Evolutionary conservation across 2,888 invertebrate species (phyloP), one percentile per base, ranked within the genome.

Genomic region (Yponomeuta plumbellus): DNA sequence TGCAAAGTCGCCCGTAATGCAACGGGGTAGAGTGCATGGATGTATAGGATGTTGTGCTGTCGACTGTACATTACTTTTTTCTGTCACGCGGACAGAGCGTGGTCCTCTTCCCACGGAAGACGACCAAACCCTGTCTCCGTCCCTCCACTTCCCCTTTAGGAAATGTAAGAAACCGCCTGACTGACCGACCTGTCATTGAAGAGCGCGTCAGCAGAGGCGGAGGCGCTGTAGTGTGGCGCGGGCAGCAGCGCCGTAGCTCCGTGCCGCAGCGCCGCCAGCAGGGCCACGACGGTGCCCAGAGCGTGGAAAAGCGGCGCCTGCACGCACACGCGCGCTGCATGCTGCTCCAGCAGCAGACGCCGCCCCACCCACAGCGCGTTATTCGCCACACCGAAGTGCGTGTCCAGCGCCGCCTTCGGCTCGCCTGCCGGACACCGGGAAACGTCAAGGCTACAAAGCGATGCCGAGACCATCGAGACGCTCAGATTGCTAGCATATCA

Each of bases 231-330:
- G 0, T 85, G 84, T 0, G 92, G 90, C 0, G 92, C 83, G 1
- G 95, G 93, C 1, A 96, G 72, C 0, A 96, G 92, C 44, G 94
- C 68, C 0, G 94, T 93, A 0, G 92, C 79, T 0, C 95, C 95
- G 75, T 93, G 91, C 61, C 93, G 90, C 0, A 96, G 76, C 10
- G 92, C 91, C 0, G 86, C 80, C 40, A 95, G 73, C 23, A 93
- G 80, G 0, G 94, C 95, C 63, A 94, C 84, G 1, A 95, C 90
- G 62, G 95, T 94, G 0, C 97, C 97, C 78, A 96, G 95, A 13
- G 95, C 96, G 80, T 98, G 98, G 81, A 97, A 97, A 58, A 97
- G 86, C 0, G 97, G 97, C 0, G 95, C 95, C 91, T 91, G 73
- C 2, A 94, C 74, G 70, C 94, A 94, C 67, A 93, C 83, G 68